Evolutionary conservation across 2,113 vertebrate genomes (phyloP).

Genomic region (Megaptera novaeangliae): DNA sequence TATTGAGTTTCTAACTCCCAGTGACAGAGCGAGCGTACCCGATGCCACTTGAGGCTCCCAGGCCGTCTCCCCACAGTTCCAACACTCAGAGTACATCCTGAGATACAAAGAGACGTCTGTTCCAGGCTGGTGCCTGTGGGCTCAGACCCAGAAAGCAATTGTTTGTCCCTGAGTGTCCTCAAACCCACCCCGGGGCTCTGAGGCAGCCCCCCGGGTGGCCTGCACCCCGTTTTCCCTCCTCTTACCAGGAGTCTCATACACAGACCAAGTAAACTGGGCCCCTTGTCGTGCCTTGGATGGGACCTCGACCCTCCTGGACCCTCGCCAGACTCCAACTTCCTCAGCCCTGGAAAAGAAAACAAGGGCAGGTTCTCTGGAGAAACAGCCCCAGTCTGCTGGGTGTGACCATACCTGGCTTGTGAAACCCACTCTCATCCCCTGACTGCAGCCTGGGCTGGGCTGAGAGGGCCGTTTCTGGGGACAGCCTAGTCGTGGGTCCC

Average conservation of each 20-base stretch:
- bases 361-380: background rate
- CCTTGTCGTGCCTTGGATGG: background rate
- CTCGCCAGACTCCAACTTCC: background rate
- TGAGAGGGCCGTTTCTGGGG: background rate
- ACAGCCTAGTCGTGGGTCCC: background rate
- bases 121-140: background rate
- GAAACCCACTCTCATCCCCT: background rate
- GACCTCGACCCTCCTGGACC: background rate
- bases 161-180: background rate
- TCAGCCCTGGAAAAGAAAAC: background rate
- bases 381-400: background rate
- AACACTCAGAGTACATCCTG: background rate
- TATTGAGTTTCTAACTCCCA: background rate
- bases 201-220: background rate
- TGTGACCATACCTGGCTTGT: background rate
- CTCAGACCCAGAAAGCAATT: background rate
- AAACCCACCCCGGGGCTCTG: background rate
- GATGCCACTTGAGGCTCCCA: background rate
- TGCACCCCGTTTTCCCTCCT: background rate
- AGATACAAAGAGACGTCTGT: conserved; percentile 35
- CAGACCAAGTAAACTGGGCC: background rate
- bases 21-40: background rate
- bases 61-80: background rate
- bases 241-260: background rate
- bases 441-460: background rate